Conservation (phyloP, 2,797 vertebrate genomes). For the Salmo trutta region DNA sequence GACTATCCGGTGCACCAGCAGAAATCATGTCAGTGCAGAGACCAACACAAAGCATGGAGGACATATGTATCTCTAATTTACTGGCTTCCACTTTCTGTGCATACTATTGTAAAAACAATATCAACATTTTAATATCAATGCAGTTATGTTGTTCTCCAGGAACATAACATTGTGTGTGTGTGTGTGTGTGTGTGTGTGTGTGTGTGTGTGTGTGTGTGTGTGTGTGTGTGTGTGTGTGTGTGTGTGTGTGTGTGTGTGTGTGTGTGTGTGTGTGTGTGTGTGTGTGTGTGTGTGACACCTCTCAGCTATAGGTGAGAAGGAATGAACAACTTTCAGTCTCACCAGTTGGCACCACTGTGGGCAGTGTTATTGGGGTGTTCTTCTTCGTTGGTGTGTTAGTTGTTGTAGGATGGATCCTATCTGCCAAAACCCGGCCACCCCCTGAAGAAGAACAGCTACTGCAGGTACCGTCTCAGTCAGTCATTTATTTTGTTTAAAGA, state of each 20-base stretch:
- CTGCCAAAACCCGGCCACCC: not conserved
- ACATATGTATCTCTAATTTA: conserved; percentile 40
- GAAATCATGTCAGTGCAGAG: conserved; percentile 51
- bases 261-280: not conserved
- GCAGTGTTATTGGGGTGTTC: not conserved
- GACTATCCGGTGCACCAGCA: conserved; percentile 39
- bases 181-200: too few species aligned
- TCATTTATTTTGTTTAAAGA: too few species aligned
- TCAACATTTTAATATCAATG: not conserved
- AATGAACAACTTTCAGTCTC: not conserved
- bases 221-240: too few species aligned
- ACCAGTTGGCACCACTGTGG: not conserved
- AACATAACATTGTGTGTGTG: too few species aligned
- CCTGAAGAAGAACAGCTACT: not conserved
- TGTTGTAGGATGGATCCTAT: not conserved
- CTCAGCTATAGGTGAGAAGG: not conserved
- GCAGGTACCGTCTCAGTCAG: not conserved
- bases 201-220: too few species aligned
- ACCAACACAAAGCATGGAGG: fast-evolving
- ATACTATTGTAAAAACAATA: not conserved
- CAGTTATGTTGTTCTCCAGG: not conserved
- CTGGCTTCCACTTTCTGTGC: not conserved
- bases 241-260: too few species aligned
- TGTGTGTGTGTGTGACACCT: not conserved
- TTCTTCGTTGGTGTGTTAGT: not conserved